Evolutionary conservation across 2,797 vertebrate species (phyloP).

Genomic region (Tamandua tetradactyla): DNA sequence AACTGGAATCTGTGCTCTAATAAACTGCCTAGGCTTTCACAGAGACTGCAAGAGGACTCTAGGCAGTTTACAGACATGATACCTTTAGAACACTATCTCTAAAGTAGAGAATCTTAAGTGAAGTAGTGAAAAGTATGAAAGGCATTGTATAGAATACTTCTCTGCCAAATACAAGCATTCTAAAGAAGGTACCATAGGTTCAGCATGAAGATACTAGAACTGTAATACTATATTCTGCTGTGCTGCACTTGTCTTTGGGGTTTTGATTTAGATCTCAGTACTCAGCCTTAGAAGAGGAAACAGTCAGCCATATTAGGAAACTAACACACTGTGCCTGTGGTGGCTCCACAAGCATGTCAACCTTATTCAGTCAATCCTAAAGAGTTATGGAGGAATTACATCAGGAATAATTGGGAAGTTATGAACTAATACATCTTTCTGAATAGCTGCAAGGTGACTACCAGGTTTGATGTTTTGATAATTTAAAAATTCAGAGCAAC

Average conservation of each 20-base stretch:
- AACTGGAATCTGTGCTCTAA: not conserved
- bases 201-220: not conserved
- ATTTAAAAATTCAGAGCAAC: conserved; percentile 36
- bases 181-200: conserved; percentile 8
- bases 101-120: conserved; percentile 29
- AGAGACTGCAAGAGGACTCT: conserved; percentile 27
- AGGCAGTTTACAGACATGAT: not conserved
- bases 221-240: not conserved
- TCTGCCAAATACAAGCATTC: conserved; percentile 43
- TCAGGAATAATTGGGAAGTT: conserved; percentile 12
- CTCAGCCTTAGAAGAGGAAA: not conserved
- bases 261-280: conserved; percentile 32
- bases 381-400: conserved; percentile 2
- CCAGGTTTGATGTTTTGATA: conserved; percentile 32
- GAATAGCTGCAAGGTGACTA: not conserved
- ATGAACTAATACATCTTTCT: not conserved
- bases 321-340: not conserved
- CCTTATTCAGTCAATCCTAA: conserved; percentile 42
- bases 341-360: not conserved
- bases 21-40: conserved; percentile 45
- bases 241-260: not conserved
- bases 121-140: conserved; percentile 47
- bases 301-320: conserved; percentile 14
- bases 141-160: not conserved
- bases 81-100: conserved; percentile 33